Percentiles rank a stretch among this genome's conserved stretches.
phyloP scores from a whole-genome alignment of 2,113 vertebrate species.

The Plotosus lineatus region DNA sequence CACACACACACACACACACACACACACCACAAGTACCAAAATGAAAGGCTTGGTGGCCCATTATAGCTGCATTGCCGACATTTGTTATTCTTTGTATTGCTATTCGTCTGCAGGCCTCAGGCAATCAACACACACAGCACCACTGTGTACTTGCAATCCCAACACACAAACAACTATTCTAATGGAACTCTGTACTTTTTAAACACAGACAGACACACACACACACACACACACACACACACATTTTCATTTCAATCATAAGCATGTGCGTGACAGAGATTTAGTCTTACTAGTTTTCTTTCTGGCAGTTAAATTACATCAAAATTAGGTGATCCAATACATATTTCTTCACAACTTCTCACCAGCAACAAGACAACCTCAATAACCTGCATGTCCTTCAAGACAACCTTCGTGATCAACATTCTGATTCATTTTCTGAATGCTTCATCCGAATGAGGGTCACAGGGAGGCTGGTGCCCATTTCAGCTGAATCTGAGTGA shows the following conservation, averaged over 20 bases:
- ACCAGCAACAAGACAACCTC: constrained; percentile 7
- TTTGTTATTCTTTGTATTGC: constrained; percentile 59
- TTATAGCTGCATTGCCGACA: constrained; percentile 57
- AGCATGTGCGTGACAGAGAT: not conserved
- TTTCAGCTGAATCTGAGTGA: too few species aligned
- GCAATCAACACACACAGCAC: constrained; percentile 42
- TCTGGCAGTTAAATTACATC: not conserved
- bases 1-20: constrained; percentile 60
- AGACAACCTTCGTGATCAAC: too few species aligned
- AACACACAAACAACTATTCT: constrained; percentile 4
- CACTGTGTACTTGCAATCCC: constrained; percentile 31
- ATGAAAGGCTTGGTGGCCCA: constrained; percentile 55
- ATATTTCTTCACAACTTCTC: constrained; percentile 4
- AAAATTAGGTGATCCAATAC: not conserved
- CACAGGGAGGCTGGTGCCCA: too few species aligned
- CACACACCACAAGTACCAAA: constrained; percentile 56
- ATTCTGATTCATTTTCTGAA: too few species aligned
- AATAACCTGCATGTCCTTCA: too few species aligned
- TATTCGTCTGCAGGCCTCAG: constrained; percentile 48
- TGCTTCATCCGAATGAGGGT: too few species aligned
- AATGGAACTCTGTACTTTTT: not conserved
- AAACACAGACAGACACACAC: not conserved
- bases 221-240: not conserved
- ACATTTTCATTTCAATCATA: constrained; percentile 6
- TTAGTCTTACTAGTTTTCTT: not conserved